A percentile compares a stretch with the other conserved stretches of the same genome.
These are phyloP conservation scores for Corynorhinus townsendii DNA, from an alignment of 2,113 vertebrate genomes.

Conservation along the genomic window DNA sequence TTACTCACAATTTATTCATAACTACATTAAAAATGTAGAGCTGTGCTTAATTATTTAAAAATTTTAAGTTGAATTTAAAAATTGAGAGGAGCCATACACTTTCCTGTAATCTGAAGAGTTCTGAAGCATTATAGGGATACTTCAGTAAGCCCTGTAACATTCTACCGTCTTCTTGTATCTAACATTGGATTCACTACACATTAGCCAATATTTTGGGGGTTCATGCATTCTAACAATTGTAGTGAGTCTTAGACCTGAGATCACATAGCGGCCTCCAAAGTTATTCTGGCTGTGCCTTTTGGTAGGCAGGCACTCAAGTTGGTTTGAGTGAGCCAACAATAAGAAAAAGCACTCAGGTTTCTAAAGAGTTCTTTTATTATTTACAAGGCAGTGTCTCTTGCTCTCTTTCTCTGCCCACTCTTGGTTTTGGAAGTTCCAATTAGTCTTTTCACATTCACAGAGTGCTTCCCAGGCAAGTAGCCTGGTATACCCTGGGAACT, in stretches of 20 bases:
- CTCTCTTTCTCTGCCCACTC: not conserved
- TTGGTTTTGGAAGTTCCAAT: not conserved
- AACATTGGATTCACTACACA: not conserved
- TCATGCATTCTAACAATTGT: not conserved
- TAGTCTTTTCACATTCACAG: not conserved
- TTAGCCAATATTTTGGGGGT: not conserved
- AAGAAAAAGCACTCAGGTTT: not conserved
- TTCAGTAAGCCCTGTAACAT: not conserved
- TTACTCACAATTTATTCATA: constrained; percentile 49
- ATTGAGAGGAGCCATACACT: not conserved
- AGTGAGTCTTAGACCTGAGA: not conserved
- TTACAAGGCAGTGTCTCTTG: not conserved
- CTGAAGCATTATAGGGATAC: not conserved
- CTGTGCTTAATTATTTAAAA: constrained; percentile 37
- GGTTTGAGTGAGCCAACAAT: not conserved
- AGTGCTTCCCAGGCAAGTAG: not conserved
- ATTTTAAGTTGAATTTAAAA: constrained; percentile 50
- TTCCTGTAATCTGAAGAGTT: not conserved
- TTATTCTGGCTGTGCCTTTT: not conserved
- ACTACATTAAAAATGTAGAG: constrained; percentile 44
- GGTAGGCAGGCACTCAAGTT: not conserved
- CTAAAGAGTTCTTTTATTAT: not conserved
- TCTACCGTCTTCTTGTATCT: not conserved
- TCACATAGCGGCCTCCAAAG: not conserved
- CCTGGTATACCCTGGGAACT: too few relatives aligned